Evolutionary conservation across 2,888 invertebrate genomes (phyloP), one percentile per base, ranked within the genome.

Genomic region (Andrena trimmerana): DNA sequence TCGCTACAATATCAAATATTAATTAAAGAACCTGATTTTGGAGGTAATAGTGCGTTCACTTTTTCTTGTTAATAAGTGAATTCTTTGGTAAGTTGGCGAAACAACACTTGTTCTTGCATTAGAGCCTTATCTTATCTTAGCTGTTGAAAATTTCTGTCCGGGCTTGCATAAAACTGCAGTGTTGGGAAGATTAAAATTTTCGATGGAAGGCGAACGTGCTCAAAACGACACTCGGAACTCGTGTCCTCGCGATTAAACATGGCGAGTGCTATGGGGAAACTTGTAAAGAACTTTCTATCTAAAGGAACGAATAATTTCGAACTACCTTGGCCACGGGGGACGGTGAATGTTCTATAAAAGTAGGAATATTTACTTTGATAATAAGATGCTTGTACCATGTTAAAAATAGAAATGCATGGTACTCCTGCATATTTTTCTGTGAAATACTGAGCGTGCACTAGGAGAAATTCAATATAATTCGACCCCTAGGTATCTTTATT

Each of bases 161-260:
- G 4, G 10, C 29, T 20, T 33, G 42, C 20, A 63, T 42, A 29
- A 63, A 68, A 68, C 62, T 62, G n/a, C 31, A 63, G 50, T 57
- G 59, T 62, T 0, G 16, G 0, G 13, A 27, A 57, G 68, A 75
- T 65, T 75, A 65, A 79, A 79, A 79, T 67, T 79, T 79, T 36
- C 50, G 16, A 29, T 20, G 48, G 33, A 20, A 42, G 36, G 63
- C 2, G 13, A 68, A 33, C n/a, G 16, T 6, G 29, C 16, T 59
- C 29, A n/a, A 24, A 33, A 74, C 54, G 57, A 48, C 13, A n/a
- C 36, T 48, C 57, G 16, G 36, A 65, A 79, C 20, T 68, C 31
- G 20, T 50, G 42, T 60, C 65, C 31, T 52, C 31, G 52, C 31
- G 57, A 52, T 69, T 75, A 74, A 74, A 66, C 50, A 20, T 31